Evolutionary conservation across 1,140 invertebrate species (phyloP), one percentile per base, ranked within the genome.

Genomic region (Halyomorpha halys): DNA sequence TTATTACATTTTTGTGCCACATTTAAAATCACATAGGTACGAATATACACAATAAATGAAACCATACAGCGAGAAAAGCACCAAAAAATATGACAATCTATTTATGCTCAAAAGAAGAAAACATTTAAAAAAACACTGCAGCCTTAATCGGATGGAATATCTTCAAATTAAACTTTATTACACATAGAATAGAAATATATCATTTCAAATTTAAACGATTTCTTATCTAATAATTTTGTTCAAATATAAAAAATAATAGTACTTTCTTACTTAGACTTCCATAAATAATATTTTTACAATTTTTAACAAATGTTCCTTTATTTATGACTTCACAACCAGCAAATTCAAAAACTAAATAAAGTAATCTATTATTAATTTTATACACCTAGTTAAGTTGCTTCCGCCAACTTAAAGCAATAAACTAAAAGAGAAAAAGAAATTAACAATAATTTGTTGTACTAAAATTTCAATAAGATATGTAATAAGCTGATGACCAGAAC

Each of bases 321-420:
- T 39, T 39, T 23, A 56, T 56, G 53, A 56, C 53, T 49, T 56
- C 53, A 56, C 53, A 56, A 56, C 53, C 53, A 23, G 53, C 21
- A 56, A 56, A 30, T 19, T 25, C 15, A 25, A 56, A 16, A 23
- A 56, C 53, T 56, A 49, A 49, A 49, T 49, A 47, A 47, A 47
- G 13, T 16, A 49, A 49, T 21, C 53, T 56, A 56, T 23, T 56
- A 56, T 23, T 56, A 25, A 39, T 39, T 25, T 56, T 23, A 56
- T 56, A 23, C 18, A 23, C 53, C 53, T 56, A 56, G 27, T 56
- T 56, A 56, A 56, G 53, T 56, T 56, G 53, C 53, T 56, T 56
- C 53, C 53, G 53, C 53, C 53, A 56, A 56, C 53, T 16, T 56
- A 23, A 19, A 56, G 23, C 14, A 16, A 56, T 23, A 56, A 56